Evolutionary conservation across 2,797 vertebrate species (phyloP).

Genomic region (Acomys russatus): DNA sequence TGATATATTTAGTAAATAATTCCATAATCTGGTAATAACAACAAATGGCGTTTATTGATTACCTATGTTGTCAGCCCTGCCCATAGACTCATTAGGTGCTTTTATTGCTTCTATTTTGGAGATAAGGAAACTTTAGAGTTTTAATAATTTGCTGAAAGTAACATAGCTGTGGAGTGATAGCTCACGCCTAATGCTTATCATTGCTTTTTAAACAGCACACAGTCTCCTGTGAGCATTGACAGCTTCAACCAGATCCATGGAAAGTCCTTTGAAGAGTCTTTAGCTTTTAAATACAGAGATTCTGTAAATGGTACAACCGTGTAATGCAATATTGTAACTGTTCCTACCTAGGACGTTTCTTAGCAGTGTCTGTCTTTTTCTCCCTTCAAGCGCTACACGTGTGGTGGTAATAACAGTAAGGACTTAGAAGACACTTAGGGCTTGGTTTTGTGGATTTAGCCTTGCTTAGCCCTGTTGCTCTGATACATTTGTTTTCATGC

Average conservation of each 20-base stretch:
- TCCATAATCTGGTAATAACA: neutral
- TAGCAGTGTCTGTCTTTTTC: conserved; percentile 9
- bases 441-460: neutral
- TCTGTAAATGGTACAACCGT: neutral
- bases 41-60: neutral
- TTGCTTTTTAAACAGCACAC: neutral
- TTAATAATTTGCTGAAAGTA: conserved; percentile 35
- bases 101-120: conserved; percentile 26
- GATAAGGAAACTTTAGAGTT: conserved; percentile 37
- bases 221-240: neutral
- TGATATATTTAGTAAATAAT: conserved; percentile 30
- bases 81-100: neutral
- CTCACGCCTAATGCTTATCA: neutral
- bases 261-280: conserved; percentile 37
- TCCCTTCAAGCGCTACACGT: neutral
- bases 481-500: neutral
- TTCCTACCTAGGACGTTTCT: neutral
- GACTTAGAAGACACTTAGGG: neutral
- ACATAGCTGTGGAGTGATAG: neutral
- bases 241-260: neutral
- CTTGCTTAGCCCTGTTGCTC: neutral
- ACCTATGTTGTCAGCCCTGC: neutral
- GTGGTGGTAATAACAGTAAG: neutral
- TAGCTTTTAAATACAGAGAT: neutral
- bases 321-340: neutral